These are phyloP conservation scores for Hydrophis major DNA, from an alignment of 2,797 vertebrate species.

Conservation along the genomic window DNA sequence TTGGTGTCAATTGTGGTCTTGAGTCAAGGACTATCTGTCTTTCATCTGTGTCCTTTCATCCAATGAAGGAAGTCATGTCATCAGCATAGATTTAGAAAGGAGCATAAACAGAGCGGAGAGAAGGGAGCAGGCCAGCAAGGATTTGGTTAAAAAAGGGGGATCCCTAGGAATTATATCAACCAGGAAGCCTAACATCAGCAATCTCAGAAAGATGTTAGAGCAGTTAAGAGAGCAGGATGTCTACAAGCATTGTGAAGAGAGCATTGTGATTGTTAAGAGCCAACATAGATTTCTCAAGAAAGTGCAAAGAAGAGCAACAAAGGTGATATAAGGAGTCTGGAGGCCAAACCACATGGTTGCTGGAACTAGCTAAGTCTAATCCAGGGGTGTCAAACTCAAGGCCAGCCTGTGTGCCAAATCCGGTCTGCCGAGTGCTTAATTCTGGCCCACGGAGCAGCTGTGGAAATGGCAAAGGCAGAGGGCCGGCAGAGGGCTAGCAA, in stretches of 20 bases:
- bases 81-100: not conserved
- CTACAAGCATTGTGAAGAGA: not conserved
- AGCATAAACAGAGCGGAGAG: not conserved
- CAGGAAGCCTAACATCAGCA: not conserved
- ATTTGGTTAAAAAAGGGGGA: not conserved
- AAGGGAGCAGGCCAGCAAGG: not conserved
- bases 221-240: not conserved
- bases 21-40: not conserved
- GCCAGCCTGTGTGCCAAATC: too few relatives aligned
- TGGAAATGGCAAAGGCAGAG: too few relatives aligned
- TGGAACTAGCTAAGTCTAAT: not conserved
- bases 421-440: too few relatives aligned
- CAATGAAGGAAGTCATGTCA: not conserved
- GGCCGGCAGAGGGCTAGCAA: too few relatives aligned
- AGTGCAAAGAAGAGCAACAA: not conserved
- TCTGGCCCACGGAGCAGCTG: too few relatives aligned
- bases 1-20: not conserved
- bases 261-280: not conserved
- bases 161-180: not conserved
- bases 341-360: not conserved
- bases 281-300: not conserved
- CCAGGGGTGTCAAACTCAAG: too few relatives aligned
- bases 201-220: not conserved
- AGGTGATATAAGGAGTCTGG: not conserved
- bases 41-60: not conserved